phyloP scores from a whole-genome alignment of 2,888 invertebrate species.

The Drosophila peninsularis region DNA sequence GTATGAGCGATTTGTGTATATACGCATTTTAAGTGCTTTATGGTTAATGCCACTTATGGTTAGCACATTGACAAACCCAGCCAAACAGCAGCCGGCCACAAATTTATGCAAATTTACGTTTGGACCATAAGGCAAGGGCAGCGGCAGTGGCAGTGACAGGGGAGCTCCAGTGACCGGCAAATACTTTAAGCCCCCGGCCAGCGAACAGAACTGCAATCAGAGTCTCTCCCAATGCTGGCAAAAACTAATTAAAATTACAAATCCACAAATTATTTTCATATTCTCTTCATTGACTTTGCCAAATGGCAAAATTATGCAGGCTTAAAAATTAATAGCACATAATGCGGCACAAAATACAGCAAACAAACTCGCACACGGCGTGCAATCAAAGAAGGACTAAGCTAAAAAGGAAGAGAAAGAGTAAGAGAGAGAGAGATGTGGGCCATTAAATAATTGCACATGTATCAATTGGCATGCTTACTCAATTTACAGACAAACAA shows the following conservation, averaged over 20 bases:
- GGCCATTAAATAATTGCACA: slow-evolving; percentile 47
- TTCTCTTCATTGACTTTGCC: slow-evolving; percentile 52
- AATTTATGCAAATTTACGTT: slow-evolving; percentile 52
- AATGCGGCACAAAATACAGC: slow-evolving; percentile 47
- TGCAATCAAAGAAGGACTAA: slow-evolving; percentile 19
- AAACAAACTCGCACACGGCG: slow-evolving; percentile 38
- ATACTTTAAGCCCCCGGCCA: slow-evolving; percentile 28
- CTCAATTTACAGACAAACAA: slow-evolving; percentile 64
- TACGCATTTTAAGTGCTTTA: slow-evolving; percentile 61
- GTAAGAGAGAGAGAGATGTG: not conserved
- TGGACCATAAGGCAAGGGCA: not conserved
- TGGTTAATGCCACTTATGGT: slow-evolving; percentile 65
- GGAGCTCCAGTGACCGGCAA: slow-evolving; percentile 14
- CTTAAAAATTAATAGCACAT: slow-evolving; percentile 62
- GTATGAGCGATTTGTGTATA: slow-evolving; percentile 57
- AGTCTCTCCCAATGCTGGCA: slow-evolving; percentile 29
- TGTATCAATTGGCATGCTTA: slow-evolving; percentile 57
- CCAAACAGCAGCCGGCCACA: slow-evolving; percentile 42
- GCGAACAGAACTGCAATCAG: slow-evolving; percentile 38
- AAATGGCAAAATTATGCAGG: slow-evolving; percentile 56
- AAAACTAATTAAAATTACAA: slow-evolving; percentile 65
- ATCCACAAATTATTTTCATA: slow-evolving; percentile 55
- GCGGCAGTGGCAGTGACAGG: not conserved
- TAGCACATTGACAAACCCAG: slow-evolving; percentile 48
- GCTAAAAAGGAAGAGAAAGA: not conserved